Evolutionary conservation across 2,113 vertebrate species (phyloP).

Genomic region (Baryphthengus martii): DNA sequence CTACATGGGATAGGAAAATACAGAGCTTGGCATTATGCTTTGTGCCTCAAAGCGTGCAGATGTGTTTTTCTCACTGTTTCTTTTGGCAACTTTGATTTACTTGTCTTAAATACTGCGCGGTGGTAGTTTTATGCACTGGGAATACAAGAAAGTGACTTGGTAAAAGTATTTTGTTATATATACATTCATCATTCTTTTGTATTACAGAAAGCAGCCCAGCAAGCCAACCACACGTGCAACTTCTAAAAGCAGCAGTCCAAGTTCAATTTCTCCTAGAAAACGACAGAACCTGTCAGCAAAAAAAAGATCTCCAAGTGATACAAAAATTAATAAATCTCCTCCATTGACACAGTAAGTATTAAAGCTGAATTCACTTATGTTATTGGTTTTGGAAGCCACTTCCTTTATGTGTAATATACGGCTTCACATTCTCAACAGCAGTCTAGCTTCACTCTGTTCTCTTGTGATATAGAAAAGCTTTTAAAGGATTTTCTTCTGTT

Average conservation of each 20-base stretch:
- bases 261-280: slow-evolving; percentile 63
- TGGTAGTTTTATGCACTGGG: not conserved
- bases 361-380: not conserved
- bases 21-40: not conserved
- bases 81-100: not conserved
- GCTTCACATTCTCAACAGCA: not conserved
- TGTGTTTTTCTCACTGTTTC: not conserved
- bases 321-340: slow-evolving; percentile 65
- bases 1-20: not conserved
- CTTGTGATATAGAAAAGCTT: slow-evolving; percentile 10
- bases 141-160: not conserved
- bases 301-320: slow-evolving; percentile 47
- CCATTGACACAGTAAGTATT: slow-evolving; percentile 66
- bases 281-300: slow-evolving; percentile 61
- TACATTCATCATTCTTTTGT: not conserved
- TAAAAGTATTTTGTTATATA: not conserved
- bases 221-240: slow-evolving; percentile 76
- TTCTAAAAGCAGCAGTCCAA: slow-evolving; percentile 72
- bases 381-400: not conserved
- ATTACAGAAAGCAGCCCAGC: slow-evolving; percentile 75
- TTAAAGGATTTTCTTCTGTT: slow-evolving; percentile 40
- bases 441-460: not conserved
- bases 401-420: not conserved
- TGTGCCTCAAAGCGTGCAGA: not conserved
- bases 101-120: not conserved